Percentiles rank a stretch among this genome's conserved stretches.
phyloP scores from a whole-genome alignment of 2,888 invertebrate genomes.

The Ectemnius continuus region DNA sequence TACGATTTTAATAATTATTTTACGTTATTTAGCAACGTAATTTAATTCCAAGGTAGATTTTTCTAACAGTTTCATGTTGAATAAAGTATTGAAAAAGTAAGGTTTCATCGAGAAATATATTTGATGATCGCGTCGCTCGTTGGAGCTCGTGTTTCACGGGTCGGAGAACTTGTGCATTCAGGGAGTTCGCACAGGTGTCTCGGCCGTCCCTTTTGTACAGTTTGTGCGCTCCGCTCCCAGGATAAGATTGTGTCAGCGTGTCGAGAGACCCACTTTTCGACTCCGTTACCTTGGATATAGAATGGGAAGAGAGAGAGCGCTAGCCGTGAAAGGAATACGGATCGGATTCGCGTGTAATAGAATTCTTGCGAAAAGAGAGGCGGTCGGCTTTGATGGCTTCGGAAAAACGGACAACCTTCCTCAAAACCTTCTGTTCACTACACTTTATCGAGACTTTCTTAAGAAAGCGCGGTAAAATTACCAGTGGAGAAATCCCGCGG shows the following conservation, averaged over 20 bases:
- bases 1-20: too few relatives aligned
- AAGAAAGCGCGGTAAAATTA: too few relatives aligned
- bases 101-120: slow-evolving; percentile 24
- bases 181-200: slow-evolving; percentile 30
- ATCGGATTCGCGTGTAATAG: slow-evolving; percentile 42
- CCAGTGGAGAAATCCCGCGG: too few relatives aligned
- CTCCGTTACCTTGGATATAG: slow-evolving; percentile 36
- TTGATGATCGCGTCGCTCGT: background rate
- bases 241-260: slow-evolving; percentile 51
- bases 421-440: slow-evolving; percentile 6
- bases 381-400: background rate
- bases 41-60: background rate
- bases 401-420: background rate
- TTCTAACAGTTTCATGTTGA: slow-evolving; percentile 22
- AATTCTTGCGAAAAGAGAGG: slow-evolving; percentile 32
- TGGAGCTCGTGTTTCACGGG: slow-evolving; percentile 15
- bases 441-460: slow-evolving; percentile 25
- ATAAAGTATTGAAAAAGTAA: background rate
- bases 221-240: slow-evolving; percentile 8
- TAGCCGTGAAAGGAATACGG: slow-evolving; percentile 45
- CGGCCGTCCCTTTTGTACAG: slow-evolving; percentile 16
- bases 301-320: slow-evolving; percentile 15
- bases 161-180: slow-evolving; percentile 37
- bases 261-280: slow-evolving; percentile 50
- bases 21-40: background rate